Conservation (phyloP, 2,113 vertebrate genomes). For the Indicator maculatus region DNA sequence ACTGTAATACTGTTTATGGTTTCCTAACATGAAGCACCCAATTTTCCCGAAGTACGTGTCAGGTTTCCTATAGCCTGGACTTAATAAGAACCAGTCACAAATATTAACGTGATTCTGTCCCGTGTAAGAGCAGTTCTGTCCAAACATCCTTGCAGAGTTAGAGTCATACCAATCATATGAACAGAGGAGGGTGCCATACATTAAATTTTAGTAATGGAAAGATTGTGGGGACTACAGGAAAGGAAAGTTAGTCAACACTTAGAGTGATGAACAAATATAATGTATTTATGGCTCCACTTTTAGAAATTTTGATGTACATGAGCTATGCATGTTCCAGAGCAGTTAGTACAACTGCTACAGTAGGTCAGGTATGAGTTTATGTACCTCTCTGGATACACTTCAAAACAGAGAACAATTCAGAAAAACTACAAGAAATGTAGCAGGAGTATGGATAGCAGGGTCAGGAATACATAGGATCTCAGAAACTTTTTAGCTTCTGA, state of each 20-base stretch:
- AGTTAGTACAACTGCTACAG: not conserved
- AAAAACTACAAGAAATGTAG: not conserved
- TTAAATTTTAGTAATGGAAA: not conserved
- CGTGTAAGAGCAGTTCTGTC: accelerated
- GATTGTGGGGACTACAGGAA: not conserved
- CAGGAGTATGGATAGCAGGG: not conserved
- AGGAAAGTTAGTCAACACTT: not conserved
- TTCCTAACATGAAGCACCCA: not conserved
- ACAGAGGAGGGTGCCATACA: not conserved
- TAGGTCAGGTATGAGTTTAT: not conserved
- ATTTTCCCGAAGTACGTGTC: not conserved
- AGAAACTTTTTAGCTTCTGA: not conserved
- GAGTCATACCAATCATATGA: not conserved
- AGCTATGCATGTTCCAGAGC: not conserved
- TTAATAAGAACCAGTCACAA: not conserved
- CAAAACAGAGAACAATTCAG: not conserved
- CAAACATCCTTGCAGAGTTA: not conserved
- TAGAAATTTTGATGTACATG: not conserved
- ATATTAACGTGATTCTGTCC: accelerated
- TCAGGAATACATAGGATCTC: not conserved
- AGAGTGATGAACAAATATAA: not conserved
- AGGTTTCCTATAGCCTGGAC: not conserved
- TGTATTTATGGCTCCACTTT: not conserved
- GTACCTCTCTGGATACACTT: not conserved
- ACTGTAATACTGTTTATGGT: not conserved